Percentiles rank a stretch among this genome's conserved stretches.
phyloP scores from a whole-genome alignment of 92 coral and sea anemone genomes.

The Pocillopora grandis region DNA sequence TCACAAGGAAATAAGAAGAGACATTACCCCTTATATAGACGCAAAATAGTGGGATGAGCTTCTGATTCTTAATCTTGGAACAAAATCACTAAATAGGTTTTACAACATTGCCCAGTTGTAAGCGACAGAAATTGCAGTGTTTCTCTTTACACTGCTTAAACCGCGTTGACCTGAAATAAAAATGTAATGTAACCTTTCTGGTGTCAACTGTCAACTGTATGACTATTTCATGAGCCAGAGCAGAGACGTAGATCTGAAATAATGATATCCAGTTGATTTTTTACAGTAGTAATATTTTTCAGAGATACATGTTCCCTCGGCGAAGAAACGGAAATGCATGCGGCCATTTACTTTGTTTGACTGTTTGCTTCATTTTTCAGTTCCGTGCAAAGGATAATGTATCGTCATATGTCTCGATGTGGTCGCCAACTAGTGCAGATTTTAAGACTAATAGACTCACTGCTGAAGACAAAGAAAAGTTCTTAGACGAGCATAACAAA shows the following conservation, averaged over 20 bases:
- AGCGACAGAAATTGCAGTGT: too few relatives aligned
- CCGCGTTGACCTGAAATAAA: too few relatives aligned
- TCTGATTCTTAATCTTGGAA: background rate
- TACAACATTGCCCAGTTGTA: too few relatives aligned
- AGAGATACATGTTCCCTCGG: background rate
- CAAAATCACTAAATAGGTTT: background rate
- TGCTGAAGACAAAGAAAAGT: constrained; percentile 46
- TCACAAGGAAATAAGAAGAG: background rate
- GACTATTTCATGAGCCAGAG: too few relatives aligned
- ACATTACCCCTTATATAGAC: background rate
- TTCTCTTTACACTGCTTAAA: too few relatives aligned
- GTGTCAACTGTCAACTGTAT: too few relatives aligned
- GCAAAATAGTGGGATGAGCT: background rate
- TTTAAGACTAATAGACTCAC: constrained; percentile 21
- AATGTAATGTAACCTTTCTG: too few relatives aligned
- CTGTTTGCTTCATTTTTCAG: background rate
- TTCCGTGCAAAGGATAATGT: background rate
- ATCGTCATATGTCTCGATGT: too few relatives aligned
- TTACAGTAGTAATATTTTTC: background rate
- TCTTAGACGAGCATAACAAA: constrained; percentile 59
- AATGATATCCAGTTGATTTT: background rate
- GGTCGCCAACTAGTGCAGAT: constrained; percentile 3
- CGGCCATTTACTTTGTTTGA: background rate
- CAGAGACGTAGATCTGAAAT: too few relatives aligned
- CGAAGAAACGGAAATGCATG: background rate